Evolutionary conservation across 2,888 invertebrate genomes (phyloP), one percentile per base, ranked within the genome.

Genomic region (Acanthococcus lagerstroemiae): DNA sequence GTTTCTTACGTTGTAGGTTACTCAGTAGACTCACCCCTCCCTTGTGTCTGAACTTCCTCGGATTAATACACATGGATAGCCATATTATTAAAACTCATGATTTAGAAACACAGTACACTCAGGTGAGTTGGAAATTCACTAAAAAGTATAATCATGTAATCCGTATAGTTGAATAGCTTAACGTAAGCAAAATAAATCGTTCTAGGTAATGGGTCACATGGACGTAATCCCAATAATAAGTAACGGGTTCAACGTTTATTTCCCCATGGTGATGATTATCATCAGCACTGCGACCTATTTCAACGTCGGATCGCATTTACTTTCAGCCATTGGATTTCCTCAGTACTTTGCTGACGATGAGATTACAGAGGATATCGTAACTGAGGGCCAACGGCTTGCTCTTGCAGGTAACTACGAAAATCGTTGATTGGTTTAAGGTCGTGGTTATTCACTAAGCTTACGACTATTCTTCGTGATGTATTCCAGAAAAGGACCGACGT

Each of bases 201-300:
- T 3, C 48, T 48, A 87, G 88, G 86, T 95, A 72, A 99, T 99
- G 97, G 99, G 99, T 0, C 97, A 99, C 76, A 93, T 99, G 95
- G 96, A 97, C 77, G 95, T 99, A 0, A 86, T 99, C 65, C 88
- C 90, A 26, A 91, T 99, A 68, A 90, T 99, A 70, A 90, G 96
- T 0, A 90, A 95, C 76, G 97, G 97, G 7, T 97, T 99, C 80
- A 99, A 99, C 78, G 89, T 99, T 65, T 99, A 99, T 79, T 95
- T 99, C 77, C 99, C 99, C 0, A 96, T 97, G 84, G 85, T 91
- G 68, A 95, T 99, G 75, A 83, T 97, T 67, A 83, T 88, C 48
- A 86, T 99, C 71, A 96, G 97, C 74, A 78, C 91, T 66, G 90
- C 95, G 66, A 99, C 96, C 0, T 95, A 93, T 80, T 90, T 94